Percentiles rank a stretch among this genome's conserved stretches.
Evolutionary conservation across 2,797 vertebrate species (phyloP).

Genomic region (Sebastolobus alascanus): DNA sequence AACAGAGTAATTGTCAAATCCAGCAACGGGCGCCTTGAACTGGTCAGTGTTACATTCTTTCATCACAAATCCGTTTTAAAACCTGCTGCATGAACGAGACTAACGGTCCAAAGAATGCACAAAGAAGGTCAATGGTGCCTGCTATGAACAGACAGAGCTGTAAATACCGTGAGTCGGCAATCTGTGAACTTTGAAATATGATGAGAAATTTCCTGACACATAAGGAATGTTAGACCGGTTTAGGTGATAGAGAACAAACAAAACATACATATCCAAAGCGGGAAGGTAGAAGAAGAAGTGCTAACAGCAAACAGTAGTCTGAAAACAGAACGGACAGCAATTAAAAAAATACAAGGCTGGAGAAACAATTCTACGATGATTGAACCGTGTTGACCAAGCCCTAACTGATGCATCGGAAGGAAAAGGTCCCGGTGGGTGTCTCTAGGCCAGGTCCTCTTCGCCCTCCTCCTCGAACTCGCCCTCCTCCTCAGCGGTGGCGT

Average conservation of each 20-base stretch:
- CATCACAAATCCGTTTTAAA: neutral
- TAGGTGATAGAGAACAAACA: no score
- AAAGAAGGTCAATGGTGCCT: neutral
- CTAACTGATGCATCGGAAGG: constrained; percentile 41
- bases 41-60: neutral
- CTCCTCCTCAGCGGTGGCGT: constrained; percentile 85
- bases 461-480: constrained; percentile 86
- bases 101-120: neutral
- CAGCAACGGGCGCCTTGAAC: neutral
- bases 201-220: no score
- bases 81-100: constrained; percentile 3
- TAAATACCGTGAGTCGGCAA: neutral
- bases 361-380: no score
- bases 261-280: constrained; percentile 37
- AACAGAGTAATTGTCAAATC: neutral
- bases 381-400: neutral
- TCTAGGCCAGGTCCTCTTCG: constrained; percentile 83
- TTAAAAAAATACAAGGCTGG: neutral
- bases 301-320: neutral
- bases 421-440: neutral
- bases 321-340: constrained; percentile 9
- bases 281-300: neutral
- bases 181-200: neutral
- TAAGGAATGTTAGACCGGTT: no score
- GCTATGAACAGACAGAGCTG: neutral